These are phyloP conservation scores for Andrena bucephala DNA, from an alignment of 2,888 invertebrate genomes.

Conservation along the genomic window DNA sequence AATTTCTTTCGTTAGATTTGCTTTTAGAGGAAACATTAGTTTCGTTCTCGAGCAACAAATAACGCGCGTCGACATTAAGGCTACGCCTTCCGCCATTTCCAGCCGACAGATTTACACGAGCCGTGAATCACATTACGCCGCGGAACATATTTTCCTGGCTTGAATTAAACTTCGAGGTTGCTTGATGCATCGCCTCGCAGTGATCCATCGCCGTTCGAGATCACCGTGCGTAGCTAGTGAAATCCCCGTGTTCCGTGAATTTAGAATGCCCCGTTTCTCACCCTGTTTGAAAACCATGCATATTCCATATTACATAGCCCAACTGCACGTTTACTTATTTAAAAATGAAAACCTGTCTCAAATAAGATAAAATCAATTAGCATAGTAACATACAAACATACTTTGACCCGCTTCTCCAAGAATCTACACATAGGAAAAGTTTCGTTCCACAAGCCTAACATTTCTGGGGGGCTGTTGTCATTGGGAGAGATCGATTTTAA, in stretches of 20 bases:
- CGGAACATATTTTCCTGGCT: constrained; percentile 51
- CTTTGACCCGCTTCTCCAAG: neutral
- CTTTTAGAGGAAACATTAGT: constrained; percentile 29
- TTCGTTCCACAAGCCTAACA: constrained; percentile 13
- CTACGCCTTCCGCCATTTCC: constrained; percentile 25
- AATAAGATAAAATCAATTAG: neutral
- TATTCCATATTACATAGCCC: neutral
- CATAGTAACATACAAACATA: too few species aligned
- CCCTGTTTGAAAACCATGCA: neutral
- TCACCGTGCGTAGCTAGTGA: constrained; percentile 3
- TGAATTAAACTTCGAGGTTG: constrained; percentile 47
- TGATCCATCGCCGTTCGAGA: constrained; percentile 43
- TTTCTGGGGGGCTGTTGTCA: constrained; percentile 61
- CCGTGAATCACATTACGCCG: constrained; percentile 50
- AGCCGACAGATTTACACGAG: constrained; percentile 53
- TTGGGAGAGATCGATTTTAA: constrained; percentile 74
- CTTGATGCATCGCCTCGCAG: constrained; percentile 45
- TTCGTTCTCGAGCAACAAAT: constrained; percentile 44
- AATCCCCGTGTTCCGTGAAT: constrained; percentile 8
- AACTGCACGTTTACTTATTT: too few species aligned
- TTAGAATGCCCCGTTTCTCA: neutral
- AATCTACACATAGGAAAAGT: neutral
- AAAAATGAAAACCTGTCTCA: neutral
- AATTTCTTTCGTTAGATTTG: constrained; percentile 38
- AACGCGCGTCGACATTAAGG: constrained; percentile 50